Conservation (phyloP, 2,113 vertebrate genomes). For the Machaerirhynchus nigripectus region DNA sequence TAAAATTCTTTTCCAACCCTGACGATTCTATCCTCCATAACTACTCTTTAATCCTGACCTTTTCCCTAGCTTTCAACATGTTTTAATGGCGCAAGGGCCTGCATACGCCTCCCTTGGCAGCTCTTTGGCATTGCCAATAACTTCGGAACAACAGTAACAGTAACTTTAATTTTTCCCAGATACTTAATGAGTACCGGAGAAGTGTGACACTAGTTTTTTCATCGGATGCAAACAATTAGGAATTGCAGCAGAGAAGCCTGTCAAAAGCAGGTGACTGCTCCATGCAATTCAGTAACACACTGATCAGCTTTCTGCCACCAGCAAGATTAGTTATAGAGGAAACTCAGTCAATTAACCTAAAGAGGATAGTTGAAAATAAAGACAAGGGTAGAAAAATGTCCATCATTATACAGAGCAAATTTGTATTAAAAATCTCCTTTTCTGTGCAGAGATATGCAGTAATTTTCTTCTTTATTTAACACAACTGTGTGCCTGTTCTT, state of each 20-base stretch:
- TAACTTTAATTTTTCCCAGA: neutral
- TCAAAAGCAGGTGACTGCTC: neutral
- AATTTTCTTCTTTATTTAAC: neutral
- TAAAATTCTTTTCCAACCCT: neutral
- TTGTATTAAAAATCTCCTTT: neutral
- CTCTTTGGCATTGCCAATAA: neutral
- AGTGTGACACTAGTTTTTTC: neutral
- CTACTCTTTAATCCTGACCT: neutral
- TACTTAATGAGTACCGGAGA: neutral
- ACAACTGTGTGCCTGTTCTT: neutral
- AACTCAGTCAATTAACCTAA: neutral
- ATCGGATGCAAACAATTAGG: neutral
- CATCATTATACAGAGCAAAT: neutral
- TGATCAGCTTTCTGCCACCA: neutral
- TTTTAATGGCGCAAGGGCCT: neutral
- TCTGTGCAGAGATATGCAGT: neutral
- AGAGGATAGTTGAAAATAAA: neutral
- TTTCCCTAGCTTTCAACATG: neutral
- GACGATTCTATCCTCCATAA: neutral
- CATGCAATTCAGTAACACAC: neutral
- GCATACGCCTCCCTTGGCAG: neutral
- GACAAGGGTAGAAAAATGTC: neutral
- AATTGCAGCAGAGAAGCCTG: neutral
- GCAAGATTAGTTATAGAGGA: neutral
- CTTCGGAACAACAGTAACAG: neutral